Conservation (phyloP, 2,113 vertebrate genomes). For the Pogonocichla stellata region DNA sequence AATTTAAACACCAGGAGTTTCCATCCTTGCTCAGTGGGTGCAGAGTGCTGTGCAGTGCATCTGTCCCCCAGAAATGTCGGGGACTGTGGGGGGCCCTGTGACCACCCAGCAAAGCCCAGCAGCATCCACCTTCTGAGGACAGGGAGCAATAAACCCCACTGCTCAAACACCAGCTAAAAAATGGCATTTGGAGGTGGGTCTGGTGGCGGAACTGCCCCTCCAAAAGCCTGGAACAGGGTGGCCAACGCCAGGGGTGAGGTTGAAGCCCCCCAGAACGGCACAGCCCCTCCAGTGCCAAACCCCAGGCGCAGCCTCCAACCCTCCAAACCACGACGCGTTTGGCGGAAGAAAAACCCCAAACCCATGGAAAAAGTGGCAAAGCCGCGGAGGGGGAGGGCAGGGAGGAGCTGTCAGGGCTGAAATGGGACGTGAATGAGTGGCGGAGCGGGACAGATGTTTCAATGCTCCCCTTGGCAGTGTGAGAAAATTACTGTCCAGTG, state of each 20-base stretch:
- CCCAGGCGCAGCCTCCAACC: background rate
- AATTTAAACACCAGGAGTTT: background rate
- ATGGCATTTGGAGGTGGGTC: accelerated
- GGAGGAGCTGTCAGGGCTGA: constrained; percentile 25
- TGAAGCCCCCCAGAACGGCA: too few relatives aligned
- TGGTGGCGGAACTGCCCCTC: accelerated
- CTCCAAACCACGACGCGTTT: too few relatives aligned
- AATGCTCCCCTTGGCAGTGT: constrained; percentile 81
- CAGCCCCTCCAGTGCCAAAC: too few relatives aligned
- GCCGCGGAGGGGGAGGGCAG: background rate
- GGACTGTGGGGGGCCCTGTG: background rate
- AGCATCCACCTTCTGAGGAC: background rate
- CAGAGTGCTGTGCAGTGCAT: accelerated
- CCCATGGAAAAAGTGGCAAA: background rate
- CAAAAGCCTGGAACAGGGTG: background rate
- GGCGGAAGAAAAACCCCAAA: too few relatives aligned
- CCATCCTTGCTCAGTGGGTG: background rate
- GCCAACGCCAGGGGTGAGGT: accelerated
- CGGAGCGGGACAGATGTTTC: constrained; percentile 77
- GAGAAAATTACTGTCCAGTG: constrained; percentile 80
- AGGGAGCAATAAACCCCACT: accelerated
- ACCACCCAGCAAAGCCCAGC: background rate
- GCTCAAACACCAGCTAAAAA: background rate
- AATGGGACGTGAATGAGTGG: constrained; percentile 41
- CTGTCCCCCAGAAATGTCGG: background rate